Conservation (phyloP, 92 coral and sea anemone species). For the Actinostola sp. region DNA sequence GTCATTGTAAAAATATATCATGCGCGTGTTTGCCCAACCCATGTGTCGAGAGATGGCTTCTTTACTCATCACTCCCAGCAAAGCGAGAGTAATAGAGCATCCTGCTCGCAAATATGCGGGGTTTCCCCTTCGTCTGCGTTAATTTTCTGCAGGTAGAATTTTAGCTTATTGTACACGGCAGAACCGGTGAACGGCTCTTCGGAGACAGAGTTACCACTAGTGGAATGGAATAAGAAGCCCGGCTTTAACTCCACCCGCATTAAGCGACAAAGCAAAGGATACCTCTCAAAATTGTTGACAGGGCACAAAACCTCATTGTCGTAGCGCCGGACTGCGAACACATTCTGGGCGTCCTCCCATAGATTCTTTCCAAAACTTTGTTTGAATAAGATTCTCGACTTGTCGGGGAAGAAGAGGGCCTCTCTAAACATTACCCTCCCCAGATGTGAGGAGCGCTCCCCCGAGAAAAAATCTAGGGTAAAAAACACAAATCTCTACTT, state of each 20-base stretch:
- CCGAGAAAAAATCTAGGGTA: slow-evolving; percentile 32
- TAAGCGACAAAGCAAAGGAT: slow-evolving; percentile 22
- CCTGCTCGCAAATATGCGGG: slow-evolving; percentile 42
- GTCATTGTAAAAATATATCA: too few species aligned
- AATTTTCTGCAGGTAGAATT: slow-evolving; percentile 27
- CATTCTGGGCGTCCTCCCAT: slow-evolving; percentile 28
- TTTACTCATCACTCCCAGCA: slow-evolving; percentile 32
- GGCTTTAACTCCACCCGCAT: slow-evolving; percentile 24
- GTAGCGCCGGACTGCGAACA: slow-evolving; percentile 34
- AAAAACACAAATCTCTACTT: slow-evolving; percentile 45
- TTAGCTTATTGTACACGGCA: slow-evolving; percentile 39
- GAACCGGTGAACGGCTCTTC: slow-evolving; percentile 39
- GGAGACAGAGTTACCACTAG: slow-evolving; percentile 27
- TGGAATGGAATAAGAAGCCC: slow-evolving; percentile 32
- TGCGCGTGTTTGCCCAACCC: slow-evolving; percentile 33
- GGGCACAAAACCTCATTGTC: slow-evolving; percentile 19
- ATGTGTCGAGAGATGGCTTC: slow-evolving; percentile 28
- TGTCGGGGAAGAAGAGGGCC: too few species aligned
- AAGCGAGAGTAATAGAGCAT: slow-evolving; percentile 47
- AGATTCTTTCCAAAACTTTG: slow-evolving; percentile 44
- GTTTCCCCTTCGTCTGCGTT: slow-evolving; percentile 39
- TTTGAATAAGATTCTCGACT: too few species aligned
- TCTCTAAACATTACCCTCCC: slow-evolving; percentile 34
- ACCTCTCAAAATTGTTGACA: slow-evolving; percentile 35
- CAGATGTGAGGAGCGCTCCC: slow-evolving; percentile 51